Base-by-base conservation (phyloP, 1,140 invertebrate genomes). In the Aricia agestis region DNA sequence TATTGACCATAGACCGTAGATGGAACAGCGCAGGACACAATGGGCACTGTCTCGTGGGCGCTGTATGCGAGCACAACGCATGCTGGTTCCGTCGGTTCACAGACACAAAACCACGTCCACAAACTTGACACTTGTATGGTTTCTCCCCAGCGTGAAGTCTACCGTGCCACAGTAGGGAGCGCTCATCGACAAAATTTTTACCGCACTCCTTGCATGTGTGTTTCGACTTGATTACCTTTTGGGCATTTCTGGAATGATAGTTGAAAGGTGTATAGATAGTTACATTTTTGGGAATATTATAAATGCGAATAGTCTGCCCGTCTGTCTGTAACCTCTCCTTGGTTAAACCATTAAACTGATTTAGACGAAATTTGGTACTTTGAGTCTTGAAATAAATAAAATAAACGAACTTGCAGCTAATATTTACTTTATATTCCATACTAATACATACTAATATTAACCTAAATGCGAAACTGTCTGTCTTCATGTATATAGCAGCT, bases 21-120 rank as follows among this genome's bases (percentile, higher is more conserved):
- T 91, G 87, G 80, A 91, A 91, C 0, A 89, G 83, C 42, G 89
- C 87, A 19, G 87, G 86, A 69, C 87, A 91, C 11, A 89, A 82
- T 68, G 87, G 86, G 45, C 89, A 91, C 69, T 84, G 84, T 0
- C 83, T 78, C 18, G 81, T 65, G 13, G 88, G 88, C 32, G 80
- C 82, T 0, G 86, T 81, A 76, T 90, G 88, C 4, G 88, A 84
- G 66, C 84, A 86, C 57, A 85, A 41, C 1, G 80, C 76, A 79
- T 90, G 88, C 76, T 89, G 87, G 74, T 90, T 89, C 70, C 88
- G 83, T 0, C 88, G 81, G 75, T 86, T 88, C 63, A 78, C 32
- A 6, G 86, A 84, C 70, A 90, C 84, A 77, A 89, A 90, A 1
- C 74, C 79, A n/a, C 86, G 83, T 0, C 82, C 84, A 70, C 88